phyloP scores from a whole-genome alignment of 2,113 vertebrate genomes.

The Lycaon pictus region DNA sequence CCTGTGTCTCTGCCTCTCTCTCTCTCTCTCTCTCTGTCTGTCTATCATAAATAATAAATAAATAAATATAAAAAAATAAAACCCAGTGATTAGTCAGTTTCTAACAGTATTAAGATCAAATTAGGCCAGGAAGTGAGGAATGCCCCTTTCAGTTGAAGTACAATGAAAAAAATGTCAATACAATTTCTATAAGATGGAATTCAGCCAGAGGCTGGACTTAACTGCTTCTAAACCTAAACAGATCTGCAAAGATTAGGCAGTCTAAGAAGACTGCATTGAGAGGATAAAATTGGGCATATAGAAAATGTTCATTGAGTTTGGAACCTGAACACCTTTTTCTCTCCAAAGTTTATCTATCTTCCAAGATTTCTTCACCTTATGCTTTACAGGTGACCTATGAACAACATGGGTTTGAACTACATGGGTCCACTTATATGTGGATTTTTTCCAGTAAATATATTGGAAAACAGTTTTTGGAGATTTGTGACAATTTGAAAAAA shows the following conservation, averaged over 20 bases:
- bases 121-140: slow-evolving; percentile 40
- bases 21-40: too few species aligned
- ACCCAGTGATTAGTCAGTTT: neutral
- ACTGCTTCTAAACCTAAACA: neutral
- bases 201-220: neutral
- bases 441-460: neutral
- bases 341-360: neutral
- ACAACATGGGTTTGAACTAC: neutral
- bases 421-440: neutral
- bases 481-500: neutral
- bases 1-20: too few species aligned
- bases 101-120: neutral
- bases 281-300: neutral
- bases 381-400: neutral
- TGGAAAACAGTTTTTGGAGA: neutral
- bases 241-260: neutral
- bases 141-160: slow-evolving; percentile 8
- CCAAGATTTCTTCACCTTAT: neutral
- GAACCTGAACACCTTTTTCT: neutral
- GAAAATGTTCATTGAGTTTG: neutral
- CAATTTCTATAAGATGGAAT: slow-evolving; percentile 44
- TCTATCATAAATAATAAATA: too few species aligned
- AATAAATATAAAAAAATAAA: neutral
- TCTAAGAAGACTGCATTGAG: neutral
- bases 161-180: neutral